phyloP scores from a whole-genome alignment of 2,888 invertebrate species.

The Gisinianus flammeolus region DNA sequence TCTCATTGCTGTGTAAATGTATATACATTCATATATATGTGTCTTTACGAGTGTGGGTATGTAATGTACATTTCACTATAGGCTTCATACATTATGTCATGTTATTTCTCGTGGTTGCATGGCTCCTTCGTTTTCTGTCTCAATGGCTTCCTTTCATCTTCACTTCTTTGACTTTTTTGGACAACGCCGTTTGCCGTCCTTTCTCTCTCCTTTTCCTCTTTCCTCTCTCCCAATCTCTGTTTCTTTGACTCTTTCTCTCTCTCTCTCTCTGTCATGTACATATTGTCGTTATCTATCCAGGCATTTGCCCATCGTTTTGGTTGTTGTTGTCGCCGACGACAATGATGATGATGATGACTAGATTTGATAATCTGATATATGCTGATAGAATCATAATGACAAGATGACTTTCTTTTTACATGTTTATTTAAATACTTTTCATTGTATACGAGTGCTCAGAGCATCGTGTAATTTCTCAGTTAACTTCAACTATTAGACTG shows the following conservation, averaged over 20 bases:
- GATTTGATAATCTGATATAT: conserved; percentile 11
- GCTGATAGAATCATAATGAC: conserved; percentile 11
- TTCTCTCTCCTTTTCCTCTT: conserved; percentile 6
- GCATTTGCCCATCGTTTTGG: conserved; percentile 25
- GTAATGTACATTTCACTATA: background rate
- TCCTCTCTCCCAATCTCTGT: conserved; percentile 4
- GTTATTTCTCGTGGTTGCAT: conserved; percentile 9
- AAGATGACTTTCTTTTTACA: conserved; percentile 21
- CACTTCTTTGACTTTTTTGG: conserved; percentile 22
- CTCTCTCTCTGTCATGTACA: background rate
- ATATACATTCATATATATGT: background rate
- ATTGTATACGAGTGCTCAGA: background rate
- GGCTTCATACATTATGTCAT: background rate
- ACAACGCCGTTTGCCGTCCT: conserved; percentile 24
- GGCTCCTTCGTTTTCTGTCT: conserved; percentile 33
- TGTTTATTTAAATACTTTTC: background rate
- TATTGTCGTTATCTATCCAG: conserved; percentile 2
- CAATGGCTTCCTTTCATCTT: conserved; percentile 37
- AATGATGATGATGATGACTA: conserved; percentile 21
- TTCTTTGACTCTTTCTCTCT: background rate
- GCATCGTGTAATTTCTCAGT: conserved; percentile 10
- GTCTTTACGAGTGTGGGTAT: conserved; percentile 13
- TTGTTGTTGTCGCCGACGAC: conserved; percentile 15
- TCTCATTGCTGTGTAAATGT: background rate
- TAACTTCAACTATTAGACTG: background rate